Evolutionary conservation across 2,113 vertebrate species (phyloP).

Genomic region (western clawed frog (Xenopus tropicalis)): UCB_Xtro_10.0 CM004448.2:107395001-107395500

Average conservation of each 20-base stretch:
- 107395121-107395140: background rate
- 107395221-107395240: slow-evolving; percentile 28
- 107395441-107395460: no score
- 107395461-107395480: no score
- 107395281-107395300: slow-evolving; percentile 23
- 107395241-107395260: slow-evolving; percentile 39
- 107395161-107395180: slow-evolving; percentile 31
- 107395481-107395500: no score
- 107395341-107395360: background rate
- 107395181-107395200: slow-evolving; percentile 21
- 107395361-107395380: no score
- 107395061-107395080: no score
- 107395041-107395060: no score
- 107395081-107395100: background rate
- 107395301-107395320: background rate
- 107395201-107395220: slow-evolving; percentile 39
- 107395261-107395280: slow-evolving; percentile 29
- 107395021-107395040: no score
- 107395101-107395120: background rate
- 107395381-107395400: no score
- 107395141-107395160: slow-evolving; percentile 16
- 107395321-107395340: background rate
- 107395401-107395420: no score
- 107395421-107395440: no score
- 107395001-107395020: no score